phyloP scores from a whole-genome alignment of 2,113 vertebrate genomes.

The Psittacula cyanocephala region DNA sequence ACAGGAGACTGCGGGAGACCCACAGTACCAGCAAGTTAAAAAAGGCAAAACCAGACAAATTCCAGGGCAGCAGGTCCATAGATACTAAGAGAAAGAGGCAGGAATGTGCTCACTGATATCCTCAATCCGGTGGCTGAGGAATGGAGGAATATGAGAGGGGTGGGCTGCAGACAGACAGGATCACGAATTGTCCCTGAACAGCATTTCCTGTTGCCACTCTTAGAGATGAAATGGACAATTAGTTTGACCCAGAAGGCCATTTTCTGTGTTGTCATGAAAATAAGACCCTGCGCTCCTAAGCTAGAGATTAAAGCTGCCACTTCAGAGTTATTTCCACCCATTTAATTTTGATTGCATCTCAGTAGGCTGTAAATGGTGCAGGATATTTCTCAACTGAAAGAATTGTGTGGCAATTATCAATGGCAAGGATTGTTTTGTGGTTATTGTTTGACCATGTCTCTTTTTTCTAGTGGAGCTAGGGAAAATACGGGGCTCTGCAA shows the following conservation, averaged over 20 bases:
- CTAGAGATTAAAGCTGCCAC: conserved; percentile 18
- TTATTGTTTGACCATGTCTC: background rate
- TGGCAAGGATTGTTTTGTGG: background rate
- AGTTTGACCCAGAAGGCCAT: background rate
- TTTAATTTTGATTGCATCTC: conserved; percentile 65
- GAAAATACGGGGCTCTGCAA: background rate
- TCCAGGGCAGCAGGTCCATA: background rate
- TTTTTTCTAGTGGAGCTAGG: background rate
- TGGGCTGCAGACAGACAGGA: background rate
- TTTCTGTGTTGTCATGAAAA: conserved; percentile 33
- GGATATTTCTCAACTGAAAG: conserved; percentile 11
- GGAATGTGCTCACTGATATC: background rate
- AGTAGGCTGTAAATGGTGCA: conserved; percentile 36
- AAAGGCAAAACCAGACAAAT: background rate
- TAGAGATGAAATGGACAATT: background rate
- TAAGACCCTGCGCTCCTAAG: background rate
- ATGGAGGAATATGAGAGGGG: background rate
- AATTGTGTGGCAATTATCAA: conserved; percentile 41
- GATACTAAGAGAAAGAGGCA: background rate
- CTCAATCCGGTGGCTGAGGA: rapidly evolving
- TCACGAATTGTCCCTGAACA: background rate
- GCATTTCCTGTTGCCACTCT: background rate
- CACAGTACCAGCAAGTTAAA: background rate
- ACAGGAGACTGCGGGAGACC: background rate
- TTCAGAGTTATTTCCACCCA: conserved; percentile 55